Evolutionary conservation across 2,797 vertebrate species (phyloP), one percentile per base, ranked within the genome.

Genomic region (Eulemur mongoz): DNA sequence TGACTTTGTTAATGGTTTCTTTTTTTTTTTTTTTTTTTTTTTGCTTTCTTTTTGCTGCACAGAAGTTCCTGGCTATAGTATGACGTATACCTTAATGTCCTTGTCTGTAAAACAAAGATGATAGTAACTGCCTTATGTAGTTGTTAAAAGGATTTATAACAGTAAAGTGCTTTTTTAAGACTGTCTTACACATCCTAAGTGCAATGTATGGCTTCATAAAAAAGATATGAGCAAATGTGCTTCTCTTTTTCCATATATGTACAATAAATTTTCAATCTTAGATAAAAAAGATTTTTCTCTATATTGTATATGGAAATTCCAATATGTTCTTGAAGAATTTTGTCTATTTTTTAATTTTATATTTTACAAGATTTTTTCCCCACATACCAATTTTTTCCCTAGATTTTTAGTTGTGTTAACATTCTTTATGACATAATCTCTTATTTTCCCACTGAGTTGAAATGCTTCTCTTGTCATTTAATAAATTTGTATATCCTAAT

Each of bases 1-100:
- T 72, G 32, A 87, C 48, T 93, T 91, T 14, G 40, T n/a, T 95
- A 89, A 87, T 9, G 20, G 14, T 61, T 94, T 91, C 25, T n/a
- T 45, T 63, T 40, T n/a, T 45, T 7, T 30, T 78, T 54, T 54
- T 27, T 45, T 45, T 45, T 45, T 45, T 45, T 45, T 45, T 30
- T 32, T 63, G 61, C 3, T n/a, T 65, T 32, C 13, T 78, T 23
- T 57, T 87, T 54, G 22, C 25, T 89, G 23, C 30, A 59, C 4
- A 32, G 54, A 38, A 30, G 50, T 86, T 92, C 8, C 15, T 72
- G 48, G 3, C 30, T 92, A 1, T 20, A 45, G 12, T 40, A 15
- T 78, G 73, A 50, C 25, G 23, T 57, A 14, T 14, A 52, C 6
- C 59, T 65, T 69, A 35, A 80, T 14, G 4, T 35, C 32, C 13